Percentiles rank a stretch among this genome's conserved stretches.
These are phyloP conservation scores for Amitus sp. DNA, from an alignment of 2,888 invertebrate species.

Conservation along the genomic window DNA sequence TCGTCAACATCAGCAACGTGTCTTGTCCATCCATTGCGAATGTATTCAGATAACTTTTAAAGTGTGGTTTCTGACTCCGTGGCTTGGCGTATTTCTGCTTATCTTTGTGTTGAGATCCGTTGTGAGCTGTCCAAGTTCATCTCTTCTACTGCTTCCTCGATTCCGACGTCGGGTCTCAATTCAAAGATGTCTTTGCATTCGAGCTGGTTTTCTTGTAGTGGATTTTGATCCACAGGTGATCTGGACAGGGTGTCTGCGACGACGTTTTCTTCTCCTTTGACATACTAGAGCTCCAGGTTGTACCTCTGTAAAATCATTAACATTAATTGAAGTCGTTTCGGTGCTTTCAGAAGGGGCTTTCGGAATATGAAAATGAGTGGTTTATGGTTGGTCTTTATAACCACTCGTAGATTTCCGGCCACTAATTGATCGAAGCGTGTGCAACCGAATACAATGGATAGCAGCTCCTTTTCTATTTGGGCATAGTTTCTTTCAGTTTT, in stretches of 20 bases:
- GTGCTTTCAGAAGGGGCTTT: constrained; percentile 30
- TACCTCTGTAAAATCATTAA: constrained; percentile 12
- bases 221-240: neutral
- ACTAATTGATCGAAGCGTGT: constrained; percentile 52
- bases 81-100: neutral
- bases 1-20: constrained; percentile 16
- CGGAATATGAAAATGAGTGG: constrained; percentile 48
- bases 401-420: constrained; percentile 40
- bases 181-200: neutral
- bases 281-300: constrained; percentile 1
- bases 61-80: constrained; percentile 9
- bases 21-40: constrained; percentile 42
- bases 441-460: constrained; percentile 51
- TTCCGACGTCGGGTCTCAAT: neutral
- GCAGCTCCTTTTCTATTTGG: constrained; percentile 53
- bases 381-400: constrained; percentile 49
- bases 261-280: constrained; percentile 11
- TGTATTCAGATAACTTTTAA: constrained; percentile 29
- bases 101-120: neutral
- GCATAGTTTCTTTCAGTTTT: constrained; percentile 44
- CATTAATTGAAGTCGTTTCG: constrained; percentile 11
- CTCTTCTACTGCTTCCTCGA: neutral
- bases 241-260: constrained; percentile 10
- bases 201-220: neutral
- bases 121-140: too few relatives aligned